Percentiles rank a stretch among this genome's conserved stretches.
Conservation (phyloP, 1,140 invertebrate genomes). For the Rhopalosiphum maidis region DNA sequence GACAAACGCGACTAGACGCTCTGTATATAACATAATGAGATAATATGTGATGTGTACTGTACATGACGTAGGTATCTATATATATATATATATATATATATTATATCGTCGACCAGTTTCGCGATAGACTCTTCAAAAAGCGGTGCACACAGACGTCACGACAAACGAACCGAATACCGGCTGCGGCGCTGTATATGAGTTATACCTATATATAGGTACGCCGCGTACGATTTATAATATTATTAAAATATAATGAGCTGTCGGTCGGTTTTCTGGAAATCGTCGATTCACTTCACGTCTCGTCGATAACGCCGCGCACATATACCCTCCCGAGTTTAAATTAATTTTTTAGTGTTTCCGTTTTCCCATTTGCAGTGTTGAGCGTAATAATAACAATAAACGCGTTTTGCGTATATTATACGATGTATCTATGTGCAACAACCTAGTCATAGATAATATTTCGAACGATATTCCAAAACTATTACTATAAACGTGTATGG, state of each 20-base stretch:
- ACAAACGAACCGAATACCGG: background rate
- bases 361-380: background rate
- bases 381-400: no score
- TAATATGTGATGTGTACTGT: background rate
- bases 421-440: background rate
- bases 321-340: background rate
- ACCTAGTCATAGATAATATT: background rate
- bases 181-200: background rate
- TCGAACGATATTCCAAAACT: background rate
- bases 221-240: background rate
- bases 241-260: conserved; percentile 13
- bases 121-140: conserved; percentile 1
- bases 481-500: background rate
- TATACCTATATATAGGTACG: background rate
- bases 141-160: background rate
- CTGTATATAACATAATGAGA: background rate
- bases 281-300: conserved; percentile 12
- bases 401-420: background rate
- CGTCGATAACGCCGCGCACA: background rate
- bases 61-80: background rate
- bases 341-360: background rate
- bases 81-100: background rate
- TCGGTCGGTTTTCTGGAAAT: background rate
- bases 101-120: conserved; percentile 8
- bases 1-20: background rate